Conservation (phyloP, 2,888 invertebrate species). For the Drosophila seclusa region DNA sequence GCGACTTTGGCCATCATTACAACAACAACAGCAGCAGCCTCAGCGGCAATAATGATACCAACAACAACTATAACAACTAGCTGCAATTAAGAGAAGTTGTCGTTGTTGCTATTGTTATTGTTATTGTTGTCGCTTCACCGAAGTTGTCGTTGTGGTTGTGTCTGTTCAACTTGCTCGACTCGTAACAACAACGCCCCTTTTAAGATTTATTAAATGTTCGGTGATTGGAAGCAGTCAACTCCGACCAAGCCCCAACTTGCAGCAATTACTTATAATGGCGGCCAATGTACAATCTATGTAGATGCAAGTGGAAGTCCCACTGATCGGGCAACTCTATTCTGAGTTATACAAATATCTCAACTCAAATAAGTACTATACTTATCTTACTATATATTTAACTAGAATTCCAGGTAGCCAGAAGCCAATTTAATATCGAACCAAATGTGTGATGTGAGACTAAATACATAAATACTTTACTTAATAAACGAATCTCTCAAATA, state of each 20-base stretch:
- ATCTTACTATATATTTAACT: background rate
- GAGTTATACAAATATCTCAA: background rate
- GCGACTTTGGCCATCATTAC: constrained; percentile 57
- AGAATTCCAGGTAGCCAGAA: no score
- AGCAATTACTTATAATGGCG: constrained; percentile 49
- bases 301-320: background rate
- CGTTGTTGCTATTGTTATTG: constrained; percentile 22
- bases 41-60: background rate
- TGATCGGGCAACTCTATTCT: background rate
- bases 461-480: background rate
- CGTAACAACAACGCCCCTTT: constrained; percentile 58
- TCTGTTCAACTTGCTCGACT: constrained; percentile 25
- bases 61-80: constrained; percentile 60
- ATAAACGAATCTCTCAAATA: background rate
- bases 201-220: constrained; percentile 71
- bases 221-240: constrained; percentile 61
- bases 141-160: constrained; percentile 37
- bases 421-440: background rate
- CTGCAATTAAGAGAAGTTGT: constrained; percentile 64
- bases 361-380: background rate
- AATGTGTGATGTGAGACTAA: background rate
- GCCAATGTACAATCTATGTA: constrained; percentile 15
- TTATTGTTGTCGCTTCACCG: constrained; percentile 24
- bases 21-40: constrained; percentile 13
- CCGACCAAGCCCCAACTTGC: constrained; percentile 17